Base-by-base conservation (phyloP, 1,140 invertebrate genomes). In the Batillaria attramentaria region DNA sequence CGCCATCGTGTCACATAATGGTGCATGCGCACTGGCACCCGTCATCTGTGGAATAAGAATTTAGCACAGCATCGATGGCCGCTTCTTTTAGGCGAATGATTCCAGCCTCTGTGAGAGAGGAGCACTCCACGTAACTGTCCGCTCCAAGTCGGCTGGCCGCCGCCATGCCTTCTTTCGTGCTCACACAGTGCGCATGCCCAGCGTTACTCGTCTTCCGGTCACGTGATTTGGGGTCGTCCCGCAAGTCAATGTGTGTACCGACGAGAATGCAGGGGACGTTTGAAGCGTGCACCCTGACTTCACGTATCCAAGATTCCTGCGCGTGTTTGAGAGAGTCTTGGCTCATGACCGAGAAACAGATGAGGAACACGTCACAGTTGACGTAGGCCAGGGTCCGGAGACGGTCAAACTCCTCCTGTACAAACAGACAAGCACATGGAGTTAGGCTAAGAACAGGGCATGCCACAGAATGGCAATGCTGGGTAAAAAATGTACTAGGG, bases 251-350 rank as follows among this genome's bases (percentile, higher is more conserved):
- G 77, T 90, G 88, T 8, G 91, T 91, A 20, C 89, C 91, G 20
- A 98, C 95, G 60, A 98, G 92, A 73, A 98, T 93, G 68, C 97
- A 92, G 3, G 96, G 98, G 80, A 97, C 97, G 43, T 85, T 78
- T 10, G 95, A 94, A 92, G 97, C 98, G 84, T 93, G 92, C 79
- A 93, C 92, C 41, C 93, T 92, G 33, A 93, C 89, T 87, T 93
- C 93, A 24, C 91, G 91, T 81, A 91, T 89, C 92, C 92, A 90
- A 92, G 98, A 99, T 79, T 97, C 97, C 86, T 97, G 93, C 69
- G 99, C 97, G 91, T 99, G 99, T 91, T 98, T 97, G 92, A 99
- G 98, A 79, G 97, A 98, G 13, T 98, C 97, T 76, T 98, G 98
- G 80, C 97, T 98, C 65, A 99, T 97, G 81, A 99, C 98, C 85